Evolutionary conservation across 2,113 vertebrate genomes (phyloP), one percentile per base, ranked within the genome.

Genomic region (Brevimyrus niger): DNA sequence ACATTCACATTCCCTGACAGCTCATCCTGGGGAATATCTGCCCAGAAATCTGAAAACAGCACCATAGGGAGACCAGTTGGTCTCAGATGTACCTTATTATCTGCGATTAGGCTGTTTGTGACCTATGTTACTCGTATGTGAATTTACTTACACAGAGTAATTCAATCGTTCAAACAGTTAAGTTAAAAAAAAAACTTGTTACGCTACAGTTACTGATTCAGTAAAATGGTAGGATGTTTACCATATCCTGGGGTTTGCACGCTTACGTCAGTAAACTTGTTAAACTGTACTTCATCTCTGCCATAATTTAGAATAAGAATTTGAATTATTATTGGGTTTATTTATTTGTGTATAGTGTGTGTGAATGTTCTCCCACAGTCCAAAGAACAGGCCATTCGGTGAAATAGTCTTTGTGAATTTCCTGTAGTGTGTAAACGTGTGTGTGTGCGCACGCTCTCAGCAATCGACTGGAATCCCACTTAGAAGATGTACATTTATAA

Each of bases 1-100:
- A 87, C 27, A 31, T 55, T 87, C 86, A 27, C 86, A 55, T 87
- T 69, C 87, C 38, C 87, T 27, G 42, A 48, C n/a, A 38, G 86
- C 42, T 58, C 48, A 58, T 35, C 86, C 51, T 13, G 48, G 13
- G 19, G 85, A 53, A 48, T 21, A 83, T 46, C 80, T 23, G 3
- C 27, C 48, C 10, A 47, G 4, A n/a, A 48, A 21, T 51, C 86
- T 35, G 21, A 8, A 35, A 35, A 87, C 9, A 50, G 85, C 19
- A 31, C n/a, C 27, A 13, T 0, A 19, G 4, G 6, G 50, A 35
- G 31, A 13, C 23, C 83, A 38, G 9, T n/a, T 47, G 17, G 42
- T 48, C 47, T 48, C 47, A n/a, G 7, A 85, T 38, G 27, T 69
- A 69, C 3, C n/a, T 80, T 80, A 31, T 38, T 42, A 80, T 2